phyloP scores from a whole-genome alignment of 2,113 vertebrate species.

The Danionella cerebrum region DNA sequence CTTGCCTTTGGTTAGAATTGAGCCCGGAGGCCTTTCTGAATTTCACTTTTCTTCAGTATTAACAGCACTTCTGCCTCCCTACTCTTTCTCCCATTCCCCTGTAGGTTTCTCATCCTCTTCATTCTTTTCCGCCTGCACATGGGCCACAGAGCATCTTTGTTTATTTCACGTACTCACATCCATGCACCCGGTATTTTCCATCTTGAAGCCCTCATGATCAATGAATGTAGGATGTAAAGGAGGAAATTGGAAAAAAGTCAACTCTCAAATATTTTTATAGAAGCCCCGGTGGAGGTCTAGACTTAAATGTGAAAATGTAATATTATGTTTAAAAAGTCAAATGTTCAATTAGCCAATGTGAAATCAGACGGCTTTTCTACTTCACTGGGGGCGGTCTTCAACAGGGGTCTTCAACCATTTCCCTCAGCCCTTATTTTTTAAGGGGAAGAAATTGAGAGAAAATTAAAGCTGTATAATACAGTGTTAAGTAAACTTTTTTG shows the following conservation, averaged over 20 bases:
- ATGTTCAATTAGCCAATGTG: too few species aligned
- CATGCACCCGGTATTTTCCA: conserved; percentile 41
- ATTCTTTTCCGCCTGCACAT: conserved; percentile 28
- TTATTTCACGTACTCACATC: conserved; percentile 42
- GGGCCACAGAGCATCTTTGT: conserved; percentile 46
- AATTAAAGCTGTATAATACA: too few species aligned
- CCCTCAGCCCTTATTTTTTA: too few species aligned
- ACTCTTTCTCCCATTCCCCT: conserved; percentile 24
- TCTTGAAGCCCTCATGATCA: conserved; percentile 45
- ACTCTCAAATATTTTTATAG: too few species aligned
- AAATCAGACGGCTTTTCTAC: too few species aligned
- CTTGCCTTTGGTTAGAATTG: background rate
- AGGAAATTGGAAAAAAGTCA: background rate
- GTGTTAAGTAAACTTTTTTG: too few species aligned
- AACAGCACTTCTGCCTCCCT: background rate
- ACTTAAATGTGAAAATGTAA: too few species aligned
- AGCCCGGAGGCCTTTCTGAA: conserved; percentile 6
- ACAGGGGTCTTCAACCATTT: too few species aligned
- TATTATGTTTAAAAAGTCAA: too few species aligned
- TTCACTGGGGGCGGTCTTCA: too few species aligned
- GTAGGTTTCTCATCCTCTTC: conserved; percentile 19
- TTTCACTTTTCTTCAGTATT: conserved; percentile 9
- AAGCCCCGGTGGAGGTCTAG: too few species aligned
- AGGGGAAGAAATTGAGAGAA: too few species aligned
- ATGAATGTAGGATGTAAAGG: conserved; percentile 23